Evolutionary conservation across 1,140 invertebrate genomes (phyloP).

Genomic region (Monomorium pharaonis): DNA sequence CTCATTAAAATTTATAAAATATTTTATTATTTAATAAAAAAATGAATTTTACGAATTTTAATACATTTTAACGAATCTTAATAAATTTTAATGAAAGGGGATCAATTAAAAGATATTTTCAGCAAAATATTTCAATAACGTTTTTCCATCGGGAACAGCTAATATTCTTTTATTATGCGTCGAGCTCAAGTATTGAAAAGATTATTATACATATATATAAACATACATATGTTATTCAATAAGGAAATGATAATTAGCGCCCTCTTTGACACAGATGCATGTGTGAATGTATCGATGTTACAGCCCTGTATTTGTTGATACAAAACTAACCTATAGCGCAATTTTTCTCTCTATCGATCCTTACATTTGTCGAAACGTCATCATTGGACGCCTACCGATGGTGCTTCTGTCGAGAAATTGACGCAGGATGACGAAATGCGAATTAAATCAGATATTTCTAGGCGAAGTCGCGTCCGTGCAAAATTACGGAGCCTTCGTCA

Average conservation of each 20-base stretch:
- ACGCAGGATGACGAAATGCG: conserved; percentile 72
- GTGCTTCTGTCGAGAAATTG: background rate
- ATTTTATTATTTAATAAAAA: no score
- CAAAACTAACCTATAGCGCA: conserved; percentile 52
- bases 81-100: no score
- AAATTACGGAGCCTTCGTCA: conserved; percentile 84
- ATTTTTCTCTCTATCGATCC: background rate
- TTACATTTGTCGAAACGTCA: background rate
- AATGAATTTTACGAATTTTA: no score
- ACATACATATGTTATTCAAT: background rate
- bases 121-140: no score
- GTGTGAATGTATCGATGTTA: background rate
- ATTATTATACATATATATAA: no score
- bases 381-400: background rate
- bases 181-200: no score
- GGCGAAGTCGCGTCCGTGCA: conserved; percentile 82
- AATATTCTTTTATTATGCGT: no score
- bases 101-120: no score
- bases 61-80: no score
- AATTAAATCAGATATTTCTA: conserved; percentile 80
- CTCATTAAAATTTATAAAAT: no score
- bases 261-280: no score
- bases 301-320: conserved; percentile 30
- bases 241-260: background rate
- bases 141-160: no score